Base-by-base conservation (phyloP, 2,113 vertebrate species). In the Rallus limicola region DNA sequence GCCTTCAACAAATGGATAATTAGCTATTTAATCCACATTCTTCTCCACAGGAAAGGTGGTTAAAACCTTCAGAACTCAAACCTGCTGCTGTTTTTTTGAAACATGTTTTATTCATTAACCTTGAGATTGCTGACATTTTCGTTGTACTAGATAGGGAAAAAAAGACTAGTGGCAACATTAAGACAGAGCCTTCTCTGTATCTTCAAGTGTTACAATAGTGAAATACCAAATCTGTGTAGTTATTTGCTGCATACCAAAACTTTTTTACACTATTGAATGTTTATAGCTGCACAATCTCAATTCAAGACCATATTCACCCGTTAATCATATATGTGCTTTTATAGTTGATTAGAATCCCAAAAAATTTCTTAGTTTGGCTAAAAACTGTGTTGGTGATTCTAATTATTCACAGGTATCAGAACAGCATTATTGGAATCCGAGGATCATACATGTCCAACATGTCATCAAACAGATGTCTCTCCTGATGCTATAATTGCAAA, bases 401-500 rank as follows among this genome's bases (percentile, higher is more conserved):
- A 4, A 64, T 84, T 75, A 12, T 64, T 91, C 36, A 10, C 96
- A 99, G 99, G 99, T 98, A 99, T 99, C 95, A 98, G 99, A 93
- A 99, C 98, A 21, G 97, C 99, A 31, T 95, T 99, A n/a, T 97
- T 99, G 90, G 99, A 99, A 74, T 99, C 99, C 2, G 99, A 99
- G 42, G 99, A 99, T 0, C 99, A 99, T 34, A 97, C 98, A 1
- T 99, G 99, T 94, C 99, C 99, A 59, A 99, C 99, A 0, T 99
- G 99, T 92, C 97, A 98, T 97, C 99, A 99, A 28, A 98, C 98
- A 10, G 98, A 99, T 16, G 99, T 99, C 79, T 99, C 99, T 64
- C 99, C 99, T 16, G 99, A 99, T 86, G 98, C 98, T 77, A 97
- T 99, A 95, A 99, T 99, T 58, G 99, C 99, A 91, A 99, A 99